Evolutionary conservation across 1,140 invertebrate species (phyloP).

Genomic region (Anadara kagoshimensis): DNA sequence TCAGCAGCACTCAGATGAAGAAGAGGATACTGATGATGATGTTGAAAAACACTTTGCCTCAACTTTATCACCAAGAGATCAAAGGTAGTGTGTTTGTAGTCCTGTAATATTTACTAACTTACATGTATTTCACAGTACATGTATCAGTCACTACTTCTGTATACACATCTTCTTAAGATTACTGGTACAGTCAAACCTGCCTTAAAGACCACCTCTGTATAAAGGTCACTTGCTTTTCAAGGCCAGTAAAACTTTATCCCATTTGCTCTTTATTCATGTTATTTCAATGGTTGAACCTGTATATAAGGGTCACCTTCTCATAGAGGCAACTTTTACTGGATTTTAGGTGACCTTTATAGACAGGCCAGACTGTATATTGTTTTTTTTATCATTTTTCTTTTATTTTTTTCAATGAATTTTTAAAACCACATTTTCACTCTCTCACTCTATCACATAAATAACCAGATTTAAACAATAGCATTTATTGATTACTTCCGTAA

Average conservation of each 20-base stretch:
- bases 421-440: no score
- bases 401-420: no score
- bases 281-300: neutral
- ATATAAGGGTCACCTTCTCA: neutral
- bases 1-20: slow-evolving; percentile 21
- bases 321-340: neutral
- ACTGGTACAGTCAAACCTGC: neutral
- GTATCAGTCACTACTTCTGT: neutral
- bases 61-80: slow-evolving; percentile 49
- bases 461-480: no score
- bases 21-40: slow-evolving; percentile 65
- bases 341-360: no score
- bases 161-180: no score
- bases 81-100: neutral
- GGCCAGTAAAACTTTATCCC: no score
- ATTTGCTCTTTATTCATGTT: neutral
- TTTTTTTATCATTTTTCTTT: no score
- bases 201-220: no score
- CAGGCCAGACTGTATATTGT: no score
- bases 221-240: no score
- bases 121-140: neutral
- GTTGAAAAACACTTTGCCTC: slow-evolving; percentile 66
- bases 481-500: no score
- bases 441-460: no score
- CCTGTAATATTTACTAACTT: neutral